These are phyloP conservation scores for Drosophila stalkeri DNA, from an alignment of 2,888 invertebrate genomes.

Conservation along the genomic window DNA sequence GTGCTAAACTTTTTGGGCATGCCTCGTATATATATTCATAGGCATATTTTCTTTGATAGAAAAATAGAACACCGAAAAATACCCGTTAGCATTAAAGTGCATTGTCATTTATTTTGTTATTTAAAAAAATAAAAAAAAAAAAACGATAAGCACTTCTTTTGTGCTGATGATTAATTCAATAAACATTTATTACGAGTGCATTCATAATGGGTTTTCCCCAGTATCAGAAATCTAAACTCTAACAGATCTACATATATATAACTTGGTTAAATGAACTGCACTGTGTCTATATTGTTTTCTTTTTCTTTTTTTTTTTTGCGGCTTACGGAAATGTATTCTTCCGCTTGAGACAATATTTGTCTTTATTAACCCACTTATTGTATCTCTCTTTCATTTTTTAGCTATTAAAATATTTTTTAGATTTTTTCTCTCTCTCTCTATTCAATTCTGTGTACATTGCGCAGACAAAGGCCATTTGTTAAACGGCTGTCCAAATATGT, in stretches of 20 bases:
- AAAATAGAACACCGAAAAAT: background rate
- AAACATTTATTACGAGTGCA: background rate
- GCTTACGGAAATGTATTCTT: background rate
- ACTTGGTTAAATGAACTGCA: too few species aligned
- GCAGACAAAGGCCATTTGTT: conserved; percentile 28
- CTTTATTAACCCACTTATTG: conserved; percentile 6
- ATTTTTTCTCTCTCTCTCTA: background rate
- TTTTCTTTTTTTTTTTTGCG: background rate
- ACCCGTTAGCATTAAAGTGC: background rate
- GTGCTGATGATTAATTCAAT: background rate
- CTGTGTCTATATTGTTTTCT: background rate
- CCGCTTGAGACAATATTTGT: background rate
- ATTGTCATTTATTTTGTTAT: background rate
- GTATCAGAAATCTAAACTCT: background rate
- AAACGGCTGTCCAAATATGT: conserved; percentile 38
- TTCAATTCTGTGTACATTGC: background rate
- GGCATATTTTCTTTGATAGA: background rate
- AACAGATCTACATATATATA: background rate
- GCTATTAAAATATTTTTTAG: background rate
- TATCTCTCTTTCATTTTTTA: background rate
- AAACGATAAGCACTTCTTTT: too few species aligned
- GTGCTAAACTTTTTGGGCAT: background rate
- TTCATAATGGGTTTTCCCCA: background rate
- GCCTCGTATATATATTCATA: background rate
- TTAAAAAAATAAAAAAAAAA: too few species aligned